These are phyloP conservation scores for Monodelphis domestica DNA, from an alignment of 2,797 vertebrate genomes.

Conservation along the genomic window DNA sequence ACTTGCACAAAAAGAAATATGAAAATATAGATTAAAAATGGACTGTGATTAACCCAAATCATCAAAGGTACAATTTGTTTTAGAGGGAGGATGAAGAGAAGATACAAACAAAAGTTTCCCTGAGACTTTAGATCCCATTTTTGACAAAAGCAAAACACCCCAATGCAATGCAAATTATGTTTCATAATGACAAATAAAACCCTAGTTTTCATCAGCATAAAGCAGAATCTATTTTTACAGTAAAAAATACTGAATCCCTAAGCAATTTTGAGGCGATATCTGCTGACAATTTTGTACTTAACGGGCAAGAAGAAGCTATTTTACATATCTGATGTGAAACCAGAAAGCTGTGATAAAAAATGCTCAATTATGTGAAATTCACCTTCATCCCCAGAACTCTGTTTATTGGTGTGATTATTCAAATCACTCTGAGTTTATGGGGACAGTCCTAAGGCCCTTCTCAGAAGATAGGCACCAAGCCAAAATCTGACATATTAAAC, in stretches of 20 bases:
- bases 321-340: slow-evolving; percentile 64
- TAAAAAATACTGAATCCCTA: slow-evolving; percentile 72
- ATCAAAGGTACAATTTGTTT: slow-evolving; percentile 55
- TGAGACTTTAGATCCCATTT: slow-evolving; percentile 75
- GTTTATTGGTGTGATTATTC: slow-evolving; percentile 61
- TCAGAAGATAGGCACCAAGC: not conserved
- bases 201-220: slow-evolving; percentile 74
- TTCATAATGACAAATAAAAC: slow-evolving; percentile 74
- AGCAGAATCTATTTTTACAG: slow-evolving; percentile 75
- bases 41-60: slow-evolving; percentile 54
- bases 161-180: slow-evolving; percentile 70
- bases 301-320: slow-evolving; percentile 67
- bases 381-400: slow-evolving; percentile 42
- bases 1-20: slow-evolving; percentile 71
- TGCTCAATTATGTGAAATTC: slow-evolving; percentile 13
- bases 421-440: not conserved
- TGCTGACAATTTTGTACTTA: slow-evolving; percentile 70
- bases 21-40: slow-evolving; percentile 72
- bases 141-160: slow-evolving; percentile 62
- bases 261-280: slow-evolving; percentile 73
- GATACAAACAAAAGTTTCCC: slow-evolving; percentile 47
- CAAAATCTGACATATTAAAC: not conserved
- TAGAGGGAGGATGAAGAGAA: slow-evolving; percentile 29
- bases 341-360: slow-evolving; percentile 41
- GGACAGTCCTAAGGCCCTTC: not conserved